phyloP scores from a whole-genome alignment of 2,113 vertebrate species.

The Brachyhypopomus gauderio region DNA sequence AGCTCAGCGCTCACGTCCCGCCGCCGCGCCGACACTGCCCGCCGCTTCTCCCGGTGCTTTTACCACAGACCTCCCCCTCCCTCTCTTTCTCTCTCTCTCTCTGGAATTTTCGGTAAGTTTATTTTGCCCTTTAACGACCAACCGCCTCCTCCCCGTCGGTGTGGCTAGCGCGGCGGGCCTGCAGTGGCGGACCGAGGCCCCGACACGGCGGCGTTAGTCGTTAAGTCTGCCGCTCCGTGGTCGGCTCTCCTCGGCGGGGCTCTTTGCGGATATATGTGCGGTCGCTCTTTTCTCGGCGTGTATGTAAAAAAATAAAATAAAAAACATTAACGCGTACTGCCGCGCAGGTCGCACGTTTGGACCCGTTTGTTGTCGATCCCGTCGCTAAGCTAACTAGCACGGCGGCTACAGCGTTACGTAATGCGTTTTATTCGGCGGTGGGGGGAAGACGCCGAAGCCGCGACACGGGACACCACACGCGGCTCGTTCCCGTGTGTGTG shows the following conservation, averaged over 20 bases:
- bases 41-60: neutral
- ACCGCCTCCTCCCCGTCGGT: neutral
- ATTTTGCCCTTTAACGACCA: neutral
- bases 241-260: neutral
- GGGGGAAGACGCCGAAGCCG: no score
- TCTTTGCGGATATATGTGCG: neutral
- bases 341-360: neutral
- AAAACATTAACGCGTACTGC: neutral
- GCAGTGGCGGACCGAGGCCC: constrained; percentile 62
- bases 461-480: no score
- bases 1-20: neutral
- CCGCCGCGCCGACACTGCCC: neutral
- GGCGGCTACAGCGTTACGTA: neutral
- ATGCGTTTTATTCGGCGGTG: neutral
- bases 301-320: no score
- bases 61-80: constrained; percentile 1
- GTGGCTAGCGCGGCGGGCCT: constrained; percentile 34
- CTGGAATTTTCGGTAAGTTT: constrained; percentile 27
- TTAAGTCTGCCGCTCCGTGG: neutral
- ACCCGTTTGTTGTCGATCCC: neutral
- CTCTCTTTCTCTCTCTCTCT: neutral
- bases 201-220: neutral
- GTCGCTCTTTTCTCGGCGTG: no score
- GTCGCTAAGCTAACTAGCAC: neutral
- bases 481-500: neutral